These are phyloP conservation scores for Plotosus lineatus DNA, from an alignment of 2,113 vertebrate species.

Conservation along the genomic window DNA sequence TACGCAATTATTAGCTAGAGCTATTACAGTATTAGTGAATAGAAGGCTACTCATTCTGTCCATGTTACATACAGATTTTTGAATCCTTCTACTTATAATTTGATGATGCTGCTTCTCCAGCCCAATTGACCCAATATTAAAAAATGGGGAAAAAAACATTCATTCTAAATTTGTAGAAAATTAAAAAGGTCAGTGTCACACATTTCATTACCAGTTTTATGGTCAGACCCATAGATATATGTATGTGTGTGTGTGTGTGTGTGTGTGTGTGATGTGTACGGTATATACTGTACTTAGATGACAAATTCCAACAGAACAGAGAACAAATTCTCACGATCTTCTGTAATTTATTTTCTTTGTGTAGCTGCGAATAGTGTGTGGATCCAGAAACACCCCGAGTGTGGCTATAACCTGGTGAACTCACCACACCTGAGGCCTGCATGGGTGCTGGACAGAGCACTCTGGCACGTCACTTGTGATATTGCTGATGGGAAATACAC, in stretches of 20 bases:
- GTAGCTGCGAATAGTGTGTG: constrained; percentile 83
- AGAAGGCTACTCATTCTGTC: too few species aligned
- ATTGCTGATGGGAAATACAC: constrained; percentile 78
- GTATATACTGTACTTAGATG: not conserved
- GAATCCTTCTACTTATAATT: too few species aligned
- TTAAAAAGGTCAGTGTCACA: too few species aligned
- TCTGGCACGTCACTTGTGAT: constrained; percentile 82
- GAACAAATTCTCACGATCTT: not conserved
- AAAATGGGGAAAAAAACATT: too few species aligned
- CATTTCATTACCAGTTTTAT: too few species aligned
- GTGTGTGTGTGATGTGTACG: not conserved
- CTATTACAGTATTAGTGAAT: too few species aligned
- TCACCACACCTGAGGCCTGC: constrained; percentile 87
- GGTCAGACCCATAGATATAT: too few species aligned
- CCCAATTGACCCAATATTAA: too few species aligned
- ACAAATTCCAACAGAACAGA: not conserved
- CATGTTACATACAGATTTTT: too few species aligned
- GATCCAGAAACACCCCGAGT: constrained; percentile 84
- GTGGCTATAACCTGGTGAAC: constrained; percentile 86
- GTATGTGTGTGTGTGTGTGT: not conserved
- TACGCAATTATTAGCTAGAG: too few species aligned
- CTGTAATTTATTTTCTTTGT: not conserved
- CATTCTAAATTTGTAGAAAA: too few species aligned
- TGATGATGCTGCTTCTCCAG: too few species aligned
- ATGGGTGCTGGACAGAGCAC: constrained; percentile 84